Evolutionary conservation across 2,113 vertebrate genomes (phyloP).

Genomic region (Acinonyx jubatus): DNA sequence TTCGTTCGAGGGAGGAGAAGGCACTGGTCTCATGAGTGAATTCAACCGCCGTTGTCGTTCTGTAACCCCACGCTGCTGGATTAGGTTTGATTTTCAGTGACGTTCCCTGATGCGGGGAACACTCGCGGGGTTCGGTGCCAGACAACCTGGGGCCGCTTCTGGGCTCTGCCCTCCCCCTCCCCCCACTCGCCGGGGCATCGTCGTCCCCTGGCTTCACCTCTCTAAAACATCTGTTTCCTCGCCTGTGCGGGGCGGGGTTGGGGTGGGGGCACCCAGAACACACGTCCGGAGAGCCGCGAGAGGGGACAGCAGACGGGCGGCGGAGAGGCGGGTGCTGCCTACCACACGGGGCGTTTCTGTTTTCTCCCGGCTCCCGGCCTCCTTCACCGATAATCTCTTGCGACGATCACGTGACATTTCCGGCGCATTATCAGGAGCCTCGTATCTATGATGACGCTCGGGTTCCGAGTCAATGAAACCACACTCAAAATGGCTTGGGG

Average conservation of each 20-base stretch:
- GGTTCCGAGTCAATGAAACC: not conserved
- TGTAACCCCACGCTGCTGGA: not conserved
- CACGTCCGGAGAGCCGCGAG: not conserved
- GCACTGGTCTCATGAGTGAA: not conserved
- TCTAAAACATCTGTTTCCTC: not conserved
- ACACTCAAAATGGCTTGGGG: not conserved
- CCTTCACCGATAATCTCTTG: not conserved
- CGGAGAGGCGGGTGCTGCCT: not conserved
- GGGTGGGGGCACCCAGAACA: not conserved
- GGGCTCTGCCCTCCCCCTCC: not conserved
- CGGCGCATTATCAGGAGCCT: not conserved
- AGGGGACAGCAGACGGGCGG: not conserved
- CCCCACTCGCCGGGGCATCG: not conserved
- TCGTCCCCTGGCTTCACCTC: not conserved
- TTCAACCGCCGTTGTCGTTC: not conserved
- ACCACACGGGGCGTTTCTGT: fast-evolving
- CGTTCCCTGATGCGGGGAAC: not conserved
- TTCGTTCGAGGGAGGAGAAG: not conserved
- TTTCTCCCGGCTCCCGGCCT: not conserved
- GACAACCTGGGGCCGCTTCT: fast-evolving
- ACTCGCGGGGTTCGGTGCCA: not conserved
- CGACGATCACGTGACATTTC: not conserved
- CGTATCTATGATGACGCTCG: not conserved
- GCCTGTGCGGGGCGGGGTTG: not conserved
- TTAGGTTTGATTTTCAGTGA: not conserved